These are phyloP conservation scores for Leucoraja ocellata DNA, from an alignment of 2,797 vertebrate species.

Conservation along the genomic window DNA sequence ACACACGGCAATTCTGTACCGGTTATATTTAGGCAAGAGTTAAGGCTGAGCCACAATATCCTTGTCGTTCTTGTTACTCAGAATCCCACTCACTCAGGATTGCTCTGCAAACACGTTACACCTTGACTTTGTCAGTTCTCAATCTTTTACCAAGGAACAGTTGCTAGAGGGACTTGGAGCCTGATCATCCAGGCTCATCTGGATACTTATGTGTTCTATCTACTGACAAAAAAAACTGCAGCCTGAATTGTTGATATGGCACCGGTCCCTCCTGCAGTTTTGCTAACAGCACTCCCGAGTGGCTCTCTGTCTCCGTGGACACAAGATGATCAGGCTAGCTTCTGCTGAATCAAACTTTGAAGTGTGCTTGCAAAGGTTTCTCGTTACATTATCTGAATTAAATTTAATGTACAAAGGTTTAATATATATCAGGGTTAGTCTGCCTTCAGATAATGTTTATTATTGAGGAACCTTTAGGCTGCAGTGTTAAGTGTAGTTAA, in stretches of 20 bases:
- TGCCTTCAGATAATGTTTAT: not conserved
- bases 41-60: not conserved
- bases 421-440: not conserved
- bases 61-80: not conserved
- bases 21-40: not conserved
- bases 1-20: too few relatives aligned
- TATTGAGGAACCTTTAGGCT: slow-evolving; percentile 26
- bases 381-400: not conserved
- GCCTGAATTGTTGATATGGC: slow-evolving; percentile 18
- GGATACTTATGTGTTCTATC: not conserved
- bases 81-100: not conserved
- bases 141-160: not conserved
- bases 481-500: not conserved
- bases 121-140: slow-evolving; percentile 28
- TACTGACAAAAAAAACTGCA: not conserved
- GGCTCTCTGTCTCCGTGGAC: not conserved
- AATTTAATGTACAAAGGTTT: slow-evolving; percentile 28
- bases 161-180: not conserved
- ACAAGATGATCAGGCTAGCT: not conserved
- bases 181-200: not conserved
- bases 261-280: slow-evolving; percentile 24
- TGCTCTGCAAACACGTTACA: not conserved
- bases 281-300: slow-evolving; percentile 24
- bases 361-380: not conserved
- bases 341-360: slow-evolving; percentile 1